Evolutionary conservation across 2,113 vertebrate species (phyloP), one percentile per base, ranked within the genome.

Genomic region (Passer montanus): DNA sequence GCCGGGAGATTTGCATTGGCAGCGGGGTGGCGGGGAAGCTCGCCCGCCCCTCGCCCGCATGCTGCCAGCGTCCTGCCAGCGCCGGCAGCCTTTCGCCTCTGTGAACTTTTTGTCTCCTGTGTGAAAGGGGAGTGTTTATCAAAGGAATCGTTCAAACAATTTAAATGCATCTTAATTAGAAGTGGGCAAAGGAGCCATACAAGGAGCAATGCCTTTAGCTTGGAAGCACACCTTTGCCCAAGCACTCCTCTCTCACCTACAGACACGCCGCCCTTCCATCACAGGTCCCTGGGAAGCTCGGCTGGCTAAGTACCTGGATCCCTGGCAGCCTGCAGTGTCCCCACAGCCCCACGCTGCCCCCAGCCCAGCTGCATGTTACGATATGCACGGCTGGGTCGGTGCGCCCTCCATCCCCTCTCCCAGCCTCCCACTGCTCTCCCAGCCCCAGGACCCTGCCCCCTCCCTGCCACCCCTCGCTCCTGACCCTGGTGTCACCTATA

Each of bases 51-150:
- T 90, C 15, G 24, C 90, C 92, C 47, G 0, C 79, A 60, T 0
- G 21, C 82, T 95, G 94, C 92, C 93, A 94, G 94, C 10, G 50
- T 90, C 94, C 93, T 81, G 95, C 95, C 94, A 56, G 85, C 1
- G 30, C 78, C 37, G 9, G 35, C 74, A 90, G 90, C 92, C 92
- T 90, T 81, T 93, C 16, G 60, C 92, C 83, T 93, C 56, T 86
- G 68, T 86, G 94, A 96, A 95, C 94, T 96, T 95, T 93, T 97
- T 97, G 95, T 96, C 90, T 95, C 55, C 23, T 2, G 0, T 75
- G 90, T 94, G 94, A 97, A 97, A 96, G 68, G 20, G 58, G 83
- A 90, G 23, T 6, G 4, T 60, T 96, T 75, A 52, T 84, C 88
- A 96, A 93, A 96, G 52, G 68, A 41, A 78, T 50, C 49, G 1